Evolutionary conservation across 2,888 invertebrate species (phyloP), one percentile per base, ranked within the genome.

Genomic region (Myopa testacea): DNA sequence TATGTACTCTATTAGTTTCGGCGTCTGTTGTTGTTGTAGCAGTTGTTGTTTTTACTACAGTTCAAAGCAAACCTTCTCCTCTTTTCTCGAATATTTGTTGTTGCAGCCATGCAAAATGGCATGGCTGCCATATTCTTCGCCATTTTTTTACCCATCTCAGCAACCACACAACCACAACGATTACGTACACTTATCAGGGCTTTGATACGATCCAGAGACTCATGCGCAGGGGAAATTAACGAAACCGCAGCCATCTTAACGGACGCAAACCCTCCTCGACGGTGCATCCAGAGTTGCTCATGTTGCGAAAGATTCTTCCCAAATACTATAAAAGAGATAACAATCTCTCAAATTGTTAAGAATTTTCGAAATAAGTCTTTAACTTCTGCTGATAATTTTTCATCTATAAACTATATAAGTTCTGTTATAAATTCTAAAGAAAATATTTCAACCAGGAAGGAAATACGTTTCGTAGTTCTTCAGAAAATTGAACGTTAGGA

Each of bases 91-190:
- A 12, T 45, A 6, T 3, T 50, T 40, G 4, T 38, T 14, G 19
- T 68, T 40, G 4, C 3, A 19, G n/a, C n/a, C 1, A 38, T n/a
- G 10, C n/a, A 1, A 26, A 52, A 19, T 58, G 26, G 14, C 14
- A 0, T 3, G 34, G 74, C 60, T 50, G 74, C 65, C 74, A 75
- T 75, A 16, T 75, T 75, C 74, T 37, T 10, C 65, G 74, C 74
- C 74, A 75, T 75, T 75, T 50, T 34, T 67, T 26, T 26, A 0
- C 6, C 37, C 52, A 37, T n/a, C 34, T 34, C 16, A 26, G 7
- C 10, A 34, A 37, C 52, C 6, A 2, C 70, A 55, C 37, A 37
- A 19, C 58, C 16, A 58, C 58, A 34, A 7, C 14, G 6, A n/a
- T 34, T 19, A 34, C 55, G 52, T 12, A 16, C 52, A 14, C 16